Base-by-base conservation (phyloP, 2,113 vertebrate species). In the Stictonetta naevosa region DNA sequence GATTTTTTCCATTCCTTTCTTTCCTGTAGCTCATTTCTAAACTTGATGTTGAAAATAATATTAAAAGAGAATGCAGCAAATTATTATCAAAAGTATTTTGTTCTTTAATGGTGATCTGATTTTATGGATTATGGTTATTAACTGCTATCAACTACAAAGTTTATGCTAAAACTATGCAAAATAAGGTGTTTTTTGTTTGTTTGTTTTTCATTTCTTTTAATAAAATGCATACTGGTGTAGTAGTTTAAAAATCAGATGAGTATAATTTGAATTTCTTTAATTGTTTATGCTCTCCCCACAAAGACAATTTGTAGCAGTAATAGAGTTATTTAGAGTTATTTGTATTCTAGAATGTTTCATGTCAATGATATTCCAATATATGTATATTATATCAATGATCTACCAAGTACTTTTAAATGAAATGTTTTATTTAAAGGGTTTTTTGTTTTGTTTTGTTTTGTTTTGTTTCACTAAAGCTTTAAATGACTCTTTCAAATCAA, bases 401-500 rank as follows among this genome's bases (percentile, higher is more conserved):
- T 87, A 50, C 5, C 21, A 83, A 79, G 21, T 18, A 33, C 3
- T 91, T 92, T 74, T 34, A 67, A 92, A 78, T 44, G 13, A 77
- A 88, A 82, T 2, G 3, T 52, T 96, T 87, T 52, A 8, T 78
- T 93, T 85, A 33, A 53, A 40, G 29, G 23, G 20, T 16, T 36
- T 36, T 25, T 22, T 6, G 36, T 58, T 59, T 3, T 16, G 15
- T 38, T 12, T 6, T 38, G 23, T 22, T 16, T 31, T 26, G 20
- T 23, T 5, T 40, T 63, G 69, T 85, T 28, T 77, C 42, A 53
- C 34, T 83, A 44, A 19, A 95, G 56, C 20, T 94, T 93, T 93
- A 95, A 91, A 95, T 86, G 33, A 77, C 11, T 85, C 50, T 76
- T 96, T 91, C 50, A 91, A 75, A 91, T 90, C 66, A 95, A 83